Evolutionary conservation across 2,797 vertebrate genomes (phyloP).

Genomic region (Schizothorax lantsangensis): DNA sequence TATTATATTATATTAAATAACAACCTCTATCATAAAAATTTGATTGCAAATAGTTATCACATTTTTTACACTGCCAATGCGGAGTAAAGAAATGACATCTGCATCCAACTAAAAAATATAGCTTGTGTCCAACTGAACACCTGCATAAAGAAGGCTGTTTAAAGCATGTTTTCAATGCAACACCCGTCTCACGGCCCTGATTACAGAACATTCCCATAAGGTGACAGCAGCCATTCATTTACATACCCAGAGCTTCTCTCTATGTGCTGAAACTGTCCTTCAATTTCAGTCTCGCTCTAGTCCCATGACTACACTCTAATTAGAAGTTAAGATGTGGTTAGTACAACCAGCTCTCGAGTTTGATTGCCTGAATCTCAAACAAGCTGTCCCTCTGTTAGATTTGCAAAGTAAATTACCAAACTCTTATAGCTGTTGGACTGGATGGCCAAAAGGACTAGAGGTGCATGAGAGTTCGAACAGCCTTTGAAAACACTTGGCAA

Average conservation of each 20-base stretch:
- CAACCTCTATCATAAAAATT: background rate
- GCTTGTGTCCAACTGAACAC: background rate
- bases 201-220: slow-evolving; percentile 16
- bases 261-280: background rate
- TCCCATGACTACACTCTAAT: slow-evolving; percentile 28
- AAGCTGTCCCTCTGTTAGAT: slow-evolving; percentile 8
- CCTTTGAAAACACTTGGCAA: background rate
- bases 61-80: background rate
- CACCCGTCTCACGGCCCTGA: slow-evolving; percentile 1
- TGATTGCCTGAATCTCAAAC: slow-evolving; percentile 27
- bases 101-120: background rate
- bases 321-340: slow-evolving; percentile 25
- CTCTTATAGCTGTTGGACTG: background rate
- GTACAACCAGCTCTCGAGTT: slow-evolving; percentile 20
- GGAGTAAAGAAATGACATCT: background rate
- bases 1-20: background rate
- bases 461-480: background rate
- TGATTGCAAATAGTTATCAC: background rate
- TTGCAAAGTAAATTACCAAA: slow-evolving; percentile 13
- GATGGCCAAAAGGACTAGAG: background rate
- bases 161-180: slow-evolving; percentile 7
- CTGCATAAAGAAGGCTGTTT: background rate
- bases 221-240: slow-evolving; percentile 18
- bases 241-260: slow-evolving; percentile 5
- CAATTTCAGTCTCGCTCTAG: background rate